Evolutionary conservation across 2,113 vertebrate genomes (phyloP).

Genomic region (Patagioenas fasciata): DNA sequence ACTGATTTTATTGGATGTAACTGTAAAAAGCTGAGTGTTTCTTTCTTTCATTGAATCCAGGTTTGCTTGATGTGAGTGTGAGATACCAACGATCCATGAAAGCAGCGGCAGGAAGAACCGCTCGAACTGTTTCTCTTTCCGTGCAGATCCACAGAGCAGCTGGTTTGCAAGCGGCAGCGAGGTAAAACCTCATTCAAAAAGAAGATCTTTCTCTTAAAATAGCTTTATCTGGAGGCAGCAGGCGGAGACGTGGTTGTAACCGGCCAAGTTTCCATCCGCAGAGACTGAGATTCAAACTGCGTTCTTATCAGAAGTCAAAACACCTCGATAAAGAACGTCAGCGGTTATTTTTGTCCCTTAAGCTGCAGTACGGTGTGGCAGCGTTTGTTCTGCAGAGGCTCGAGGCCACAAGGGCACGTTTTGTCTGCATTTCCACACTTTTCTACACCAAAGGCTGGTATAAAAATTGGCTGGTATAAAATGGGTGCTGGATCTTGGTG

Average conservation of each 20-base stretch:
- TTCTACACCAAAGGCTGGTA: neutral
- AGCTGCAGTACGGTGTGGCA: neutral
- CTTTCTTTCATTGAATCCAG: conserved; percentile 61
- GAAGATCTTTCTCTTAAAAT: neutral
- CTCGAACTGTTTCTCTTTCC: conserved; percentile 79
- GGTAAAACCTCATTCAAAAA: conserved; percentile 71
- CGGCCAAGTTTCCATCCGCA: neutral
- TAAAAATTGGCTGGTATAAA: neutral
- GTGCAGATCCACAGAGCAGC: conserved; percentile 87
- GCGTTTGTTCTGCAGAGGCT: neutral
- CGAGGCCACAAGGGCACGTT: neutral
- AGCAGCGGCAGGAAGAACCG: conserved; percentile 62
- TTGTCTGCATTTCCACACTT: neutral
- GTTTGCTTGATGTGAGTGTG: conserved; percentile 86
- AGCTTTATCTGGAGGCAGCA: neutral
- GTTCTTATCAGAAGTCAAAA: neutral
- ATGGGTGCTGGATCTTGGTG: neutral
- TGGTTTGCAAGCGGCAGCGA: conserved; percentile 91
- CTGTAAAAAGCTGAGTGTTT: neutral
- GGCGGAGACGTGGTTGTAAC: neutral
- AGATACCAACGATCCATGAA: conserved; percentile 79
- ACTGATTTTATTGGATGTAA: neutral
- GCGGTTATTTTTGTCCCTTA: neutral
- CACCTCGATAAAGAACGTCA: neutral
- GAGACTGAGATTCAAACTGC: neutral